Evolutionary conservation across 2,888 invertebrate species (phyloP).

Genomic region (Drosophila hamatofila): DNA sequence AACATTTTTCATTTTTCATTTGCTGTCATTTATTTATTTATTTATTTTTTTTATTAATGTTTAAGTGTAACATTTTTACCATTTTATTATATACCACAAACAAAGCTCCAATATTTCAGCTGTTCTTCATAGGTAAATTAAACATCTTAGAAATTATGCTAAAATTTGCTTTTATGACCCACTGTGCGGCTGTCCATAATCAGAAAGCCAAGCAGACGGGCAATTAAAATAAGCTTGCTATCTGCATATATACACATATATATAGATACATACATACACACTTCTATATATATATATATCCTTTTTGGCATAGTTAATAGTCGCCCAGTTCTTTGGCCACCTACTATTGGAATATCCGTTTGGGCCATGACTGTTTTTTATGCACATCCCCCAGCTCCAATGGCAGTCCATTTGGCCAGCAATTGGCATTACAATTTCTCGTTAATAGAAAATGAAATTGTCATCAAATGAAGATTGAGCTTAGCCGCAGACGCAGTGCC

Average conservation of each 20-base stretch:
- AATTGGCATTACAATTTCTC: conserved; percentile 66
- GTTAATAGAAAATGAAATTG: conserved; percentile 78
- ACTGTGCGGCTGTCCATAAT: conserved; percentile 31
- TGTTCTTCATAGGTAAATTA: not conserved
- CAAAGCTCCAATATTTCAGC: not conserved
- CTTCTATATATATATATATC: conserved; percentile 3
- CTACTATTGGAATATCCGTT: conserved; percentile 14
- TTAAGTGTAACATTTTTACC: no score
- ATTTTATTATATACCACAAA: no score
- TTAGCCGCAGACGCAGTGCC: conserved; percentile 45
- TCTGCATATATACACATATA: conserved; percentile 42
- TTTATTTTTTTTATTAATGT: no score
- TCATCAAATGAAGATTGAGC: conserved; percentile 77
- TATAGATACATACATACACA: conserved; percentile 9
- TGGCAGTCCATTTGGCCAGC: conserved; percentile 25
- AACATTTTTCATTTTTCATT: no score
- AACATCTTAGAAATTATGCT: no score
- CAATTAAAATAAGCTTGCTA: conserved; percentile 76
- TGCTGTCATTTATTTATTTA: no score
- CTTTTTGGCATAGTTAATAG: conserved; percentile 31
- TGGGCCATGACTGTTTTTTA: conserved; percentile 52
- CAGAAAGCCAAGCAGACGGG: conserved; percentile 37
- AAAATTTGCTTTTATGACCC: not conserved
- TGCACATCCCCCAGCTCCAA: conserved; percentile 45
- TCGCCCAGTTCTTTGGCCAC: conserved; percentile 7